Percentiles rank a stretch among this genome's conserved stretches.
phyloP scores from a whole-genome alignment of 2,797 vertebrate genomes.

The Rousettus madagascariensis region DNA sequence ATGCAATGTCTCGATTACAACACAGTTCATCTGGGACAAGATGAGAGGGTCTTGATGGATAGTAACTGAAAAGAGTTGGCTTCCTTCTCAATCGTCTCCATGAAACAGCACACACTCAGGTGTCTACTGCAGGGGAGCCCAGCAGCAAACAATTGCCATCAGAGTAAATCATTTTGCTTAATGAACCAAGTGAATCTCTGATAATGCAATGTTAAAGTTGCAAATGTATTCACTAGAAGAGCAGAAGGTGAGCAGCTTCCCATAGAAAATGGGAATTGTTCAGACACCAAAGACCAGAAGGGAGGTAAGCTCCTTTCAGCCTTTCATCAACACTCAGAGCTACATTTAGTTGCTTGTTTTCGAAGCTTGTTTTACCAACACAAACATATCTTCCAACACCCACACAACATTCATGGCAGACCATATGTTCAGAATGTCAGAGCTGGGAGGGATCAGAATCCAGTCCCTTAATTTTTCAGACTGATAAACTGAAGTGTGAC shows the following conservation, averaged over 20 bases:
- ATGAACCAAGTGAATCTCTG: neutral
- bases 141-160: neutral
- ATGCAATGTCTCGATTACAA: slow-evolving; percentile 24
- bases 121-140: rapidly evolving
- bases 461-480: neutral
- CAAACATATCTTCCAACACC: neutral
- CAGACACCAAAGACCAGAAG: neutral
- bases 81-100: neutral
- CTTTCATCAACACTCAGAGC: neutral
- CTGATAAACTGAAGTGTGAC: neutral
- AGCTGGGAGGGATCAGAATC: neutral
- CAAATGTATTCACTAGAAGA: neutral
- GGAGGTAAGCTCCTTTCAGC: neutral
- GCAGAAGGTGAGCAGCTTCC: neutral
- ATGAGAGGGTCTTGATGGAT: neutral
- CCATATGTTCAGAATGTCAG: neutral
- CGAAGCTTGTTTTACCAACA: neutral
- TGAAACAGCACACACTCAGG: neutral
- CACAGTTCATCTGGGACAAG: slow-evolving; percentile 51
- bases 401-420: neutral
- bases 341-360: neutral
- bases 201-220: neutral
- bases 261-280: neutral
- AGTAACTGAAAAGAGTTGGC: neutral
- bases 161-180: neutral